Evolutionary conservation across 2,888 invertebrate species (phyloP).

Genomic region (Dendrolimus pini): DNA sequence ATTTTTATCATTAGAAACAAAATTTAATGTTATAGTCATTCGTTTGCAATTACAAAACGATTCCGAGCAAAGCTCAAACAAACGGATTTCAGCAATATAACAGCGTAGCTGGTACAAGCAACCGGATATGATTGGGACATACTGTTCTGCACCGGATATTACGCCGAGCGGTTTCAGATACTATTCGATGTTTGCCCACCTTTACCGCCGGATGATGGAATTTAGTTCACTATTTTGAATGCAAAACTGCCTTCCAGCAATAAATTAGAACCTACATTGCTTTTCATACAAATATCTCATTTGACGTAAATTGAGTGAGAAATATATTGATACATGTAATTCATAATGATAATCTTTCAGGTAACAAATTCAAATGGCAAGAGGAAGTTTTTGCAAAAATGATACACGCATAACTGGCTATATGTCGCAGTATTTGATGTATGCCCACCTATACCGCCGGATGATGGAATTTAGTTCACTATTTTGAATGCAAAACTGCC

Average conservation of each 20-base stretch:
- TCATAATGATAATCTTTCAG: no score
- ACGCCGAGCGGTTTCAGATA: constrained; percentile 24
- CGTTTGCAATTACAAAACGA: neutral
- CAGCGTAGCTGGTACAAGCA: constrained; percentile 7
- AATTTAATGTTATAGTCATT: no score
- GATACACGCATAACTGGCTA: no score
- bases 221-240: constrained; percentile 4
- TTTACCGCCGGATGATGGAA: constrained; percentile 12
- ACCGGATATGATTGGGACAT: constrained; percentile 36
- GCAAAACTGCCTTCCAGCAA: no score
- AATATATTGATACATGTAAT: no score
- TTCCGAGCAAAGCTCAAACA: neutral
- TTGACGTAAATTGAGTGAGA: no score
- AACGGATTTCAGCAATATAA: constrained; percentile 5
- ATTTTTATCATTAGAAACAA: no score
- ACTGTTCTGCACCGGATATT: constrained; percentile 40
- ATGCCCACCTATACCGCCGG: constrained; percentile 20
- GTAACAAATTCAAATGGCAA: no score
- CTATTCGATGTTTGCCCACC: constrained; percentile 24
- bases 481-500: neutral
- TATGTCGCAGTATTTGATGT: constrained; percentile 16
- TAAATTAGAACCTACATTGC: no score
- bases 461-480: constrained; percentile 10
- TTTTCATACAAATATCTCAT: no score
- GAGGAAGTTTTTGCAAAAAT: no score